Conservation (phyloP, 2,113 vertebrate genomes). For the Anthoscopus minutus region DNA sequence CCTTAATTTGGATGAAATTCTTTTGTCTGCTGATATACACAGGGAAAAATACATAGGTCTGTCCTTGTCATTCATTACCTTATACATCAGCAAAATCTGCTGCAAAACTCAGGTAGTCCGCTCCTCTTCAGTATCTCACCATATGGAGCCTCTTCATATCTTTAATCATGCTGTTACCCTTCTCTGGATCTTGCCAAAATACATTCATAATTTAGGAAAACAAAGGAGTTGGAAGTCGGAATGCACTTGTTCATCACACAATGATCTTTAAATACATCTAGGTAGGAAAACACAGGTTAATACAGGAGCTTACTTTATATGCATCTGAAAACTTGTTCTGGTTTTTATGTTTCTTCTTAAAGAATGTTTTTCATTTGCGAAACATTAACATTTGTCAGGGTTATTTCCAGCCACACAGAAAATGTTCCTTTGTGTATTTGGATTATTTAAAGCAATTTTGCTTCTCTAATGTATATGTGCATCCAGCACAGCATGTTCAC, state of each 20-base stretch:
- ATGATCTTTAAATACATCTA: constrained; percentile 21
- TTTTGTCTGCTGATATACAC: neutral
- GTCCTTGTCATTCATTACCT: constrained; percentile 4
- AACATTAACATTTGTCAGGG: constrained; percentile 68
- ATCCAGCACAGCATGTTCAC: constrained; percentile 64
- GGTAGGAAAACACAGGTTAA: neutral
- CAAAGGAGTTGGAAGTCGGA: neutral
- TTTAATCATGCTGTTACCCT: constrained; percentile 30
- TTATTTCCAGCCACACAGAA: constrained; percentile 72
- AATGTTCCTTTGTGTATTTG: constrained; percentile 73
- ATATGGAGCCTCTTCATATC: constrained; percentile 10
- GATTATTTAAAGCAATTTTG: constrained; percentile 76
- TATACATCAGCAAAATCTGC: constrained; percentile 19
- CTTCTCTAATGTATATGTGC: constrained; percentile 62
- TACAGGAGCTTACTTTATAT: neutral
- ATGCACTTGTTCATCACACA: constrained; percentile 7
- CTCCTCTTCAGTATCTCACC: neutral
- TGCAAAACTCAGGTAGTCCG: neutral
- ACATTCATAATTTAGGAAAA: neutral
- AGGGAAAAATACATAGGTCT: neutral
- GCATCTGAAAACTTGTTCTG: neutral
- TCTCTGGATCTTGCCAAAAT: neutral
- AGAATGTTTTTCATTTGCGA: constrained; percentile 70
- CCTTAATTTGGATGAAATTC: neutral
- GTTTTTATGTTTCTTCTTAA: constrained; percentile 55